Evolutionary conservation across 1,140 invertebrate genomes (phyloP), one percentile per base, ranked within the genome.

Genomic region (Macrotrachela quadricornifera): DNA sequence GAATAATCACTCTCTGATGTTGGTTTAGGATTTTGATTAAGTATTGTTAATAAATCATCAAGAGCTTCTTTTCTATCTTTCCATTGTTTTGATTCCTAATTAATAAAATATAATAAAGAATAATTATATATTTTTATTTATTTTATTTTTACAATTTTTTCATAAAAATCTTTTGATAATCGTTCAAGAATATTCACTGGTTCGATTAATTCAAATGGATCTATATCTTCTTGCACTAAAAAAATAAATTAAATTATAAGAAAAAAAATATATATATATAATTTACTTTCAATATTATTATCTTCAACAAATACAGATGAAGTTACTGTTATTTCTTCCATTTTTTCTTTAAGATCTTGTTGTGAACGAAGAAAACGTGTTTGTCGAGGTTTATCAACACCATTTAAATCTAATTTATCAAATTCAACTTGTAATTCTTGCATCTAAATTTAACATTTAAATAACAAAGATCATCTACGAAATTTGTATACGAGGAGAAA

Each of bases 71-170:
- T 92, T 10, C 92, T 74, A 49, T 95, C 85, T 62, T 87, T 82
- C 92, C 92, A 97, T 63, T 96, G 96, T 64, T 94, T 95, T 0
- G 83, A 82, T 68, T 96, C 88, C 38, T 87, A 59, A 50, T 63
- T 4, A 30, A 30, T 30, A 30, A 30, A 4, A n/a, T 2, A 30
- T 8, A 30, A 30, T 4, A 30, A 8, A 8, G 8, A 30, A 2
- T 30, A 30, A 30, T 30, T 30, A 2, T 4, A 4, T 8, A 30
- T 30, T 30, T 30, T 30, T 14, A 10, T 14, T 15, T 42, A 6
- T 1, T 42, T 15, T 14, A 42, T 14, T 3, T 17, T 46, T 16
- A 66, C 68, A 53, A 71, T 61, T 70, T 91, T 86, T 10, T 92
- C 86, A 63, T 82, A 91, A 67, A 94, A 97, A 67, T 94, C 85